Evolutionary conservation across 1,140 invertebrate species (phyloP).

Genomic region (Eulimnadia texana): DNA sequence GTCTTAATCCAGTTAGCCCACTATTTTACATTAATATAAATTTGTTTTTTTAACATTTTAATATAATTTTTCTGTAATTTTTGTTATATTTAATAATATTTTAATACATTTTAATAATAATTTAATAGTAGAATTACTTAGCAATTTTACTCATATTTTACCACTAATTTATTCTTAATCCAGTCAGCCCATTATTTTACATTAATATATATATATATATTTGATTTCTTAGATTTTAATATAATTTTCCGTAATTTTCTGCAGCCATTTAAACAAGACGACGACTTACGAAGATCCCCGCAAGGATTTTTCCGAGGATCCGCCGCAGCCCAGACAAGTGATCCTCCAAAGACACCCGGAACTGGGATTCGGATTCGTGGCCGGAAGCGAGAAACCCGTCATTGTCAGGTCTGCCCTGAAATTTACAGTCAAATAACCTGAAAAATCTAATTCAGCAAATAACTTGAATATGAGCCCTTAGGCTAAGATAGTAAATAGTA

Average conservation of each 20-base stretch:
- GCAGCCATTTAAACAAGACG: conserved; percentile 74
- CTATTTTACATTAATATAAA: no score
- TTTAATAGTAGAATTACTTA: no score
- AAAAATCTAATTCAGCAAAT: neutral
- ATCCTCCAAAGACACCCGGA: conserved; percentile 51
- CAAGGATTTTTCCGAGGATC: conserved; percentile 45
- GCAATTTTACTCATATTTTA: no score
- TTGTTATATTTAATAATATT: no score
- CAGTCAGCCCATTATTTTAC: neutral
- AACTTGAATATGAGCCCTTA: neutral
- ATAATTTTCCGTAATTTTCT: conserved; percentile 26
- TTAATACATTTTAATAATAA: no score
- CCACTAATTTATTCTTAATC: neutral
- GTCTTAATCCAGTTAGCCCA: no score
- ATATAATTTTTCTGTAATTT: no score
- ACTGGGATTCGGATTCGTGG: conserved; percentile 83
- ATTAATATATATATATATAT: neutral
- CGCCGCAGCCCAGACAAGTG: conserved; percentile 59
- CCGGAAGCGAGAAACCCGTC: conserved; percentile 77
- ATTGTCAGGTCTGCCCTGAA: conserved; percentile 55
- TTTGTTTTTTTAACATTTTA: no score
- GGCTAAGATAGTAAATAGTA: neutral
- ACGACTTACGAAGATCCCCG: conserved; percentile 71
- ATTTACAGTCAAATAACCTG: neutral
- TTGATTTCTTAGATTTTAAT: neutral